Evolutionary conservation across 1,140 invertebrate species (phyloP), one percentile per base, ranked within the genome.

Genomic region (Zaprionus gabonicus): DNA sequence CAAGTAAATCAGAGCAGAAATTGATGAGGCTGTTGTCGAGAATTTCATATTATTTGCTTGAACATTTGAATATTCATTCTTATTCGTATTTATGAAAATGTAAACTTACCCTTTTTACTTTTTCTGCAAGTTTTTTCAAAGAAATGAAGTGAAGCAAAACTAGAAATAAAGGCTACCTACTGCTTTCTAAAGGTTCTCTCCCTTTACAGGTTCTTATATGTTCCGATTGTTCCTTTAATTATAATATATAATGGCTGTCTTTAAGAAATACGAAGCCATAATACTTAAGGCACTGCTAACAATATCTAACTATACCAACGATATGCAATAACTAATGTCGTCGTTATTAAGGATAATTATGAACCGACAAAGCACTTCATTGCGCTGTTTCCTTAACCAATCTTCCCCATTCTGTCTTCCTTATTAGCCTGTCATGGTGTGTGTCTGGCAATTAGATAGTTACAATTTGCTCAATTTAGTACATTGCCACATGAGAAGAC

Each of bases 391-490:
- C 46, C 46, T 23, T 0, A 41, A 28, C 0, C 4, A 46, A n/a
- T 34, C 34, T 53, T 17, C 23, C 34, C 25, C 28, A 60, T 25
- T 59, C 25, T 27, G 4, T 46, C 13, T 41, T 27, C 6, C 28
- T 62, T 38, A 44, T 44, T 56, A 64, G 20, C 13, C 34, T 53
- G 49, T 55, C 15, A 34, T n/a, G 41, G 20, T 71, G 44, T 36
- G 6, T 56, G 34, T 36, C 38, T 66, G 58, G 44, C 46, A 76
- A 72, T 72, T 71, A 72, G 70, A 62, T 73, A 44, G 23, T 53
- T 36, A 62, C 75, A 77, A 77, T 68, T 77, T 77, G 75, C 58
- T 62, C 64, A 67, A 74, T 73, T 77, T 73, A 68, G 46, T 64
- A 34, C 75, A 74, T 57, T 62, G 64, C 62, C 71, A 68, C 53